Base-by-base conservation (phyloP, 2,797 vertebrate species). In the Esox lucius region DNA sequence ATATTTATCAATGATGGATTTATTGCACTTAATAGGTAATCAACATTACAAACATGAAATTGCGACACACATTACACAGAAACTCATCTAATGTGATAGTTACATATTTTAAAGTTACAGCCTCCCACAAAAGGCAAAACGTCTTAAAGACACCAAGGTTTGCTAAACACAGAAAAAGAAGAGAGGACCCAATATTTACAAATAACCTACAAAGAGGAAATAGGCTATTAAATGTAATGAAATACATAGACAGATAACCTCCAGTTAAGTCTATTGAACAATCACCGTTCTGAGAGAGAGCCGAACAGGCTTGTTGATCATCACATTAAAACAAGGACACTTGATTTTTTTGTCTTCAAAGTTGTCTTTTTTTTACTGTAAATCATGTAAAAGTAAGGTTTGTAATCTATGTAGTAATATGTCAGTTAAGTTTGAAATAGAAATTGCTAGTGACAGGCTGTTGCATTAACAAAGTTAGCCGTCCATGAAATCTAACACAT, bases 11-110 rank as follows among this genome's bases (percentile, higher is more conserved):
- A 84, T 84, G 65, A 78, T 70, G 71, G 70, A 65, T 93, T 93
- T 94, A 94, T 94, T 94, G 92, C 91, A 93, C 90, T 88, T 86
- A 85, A 72, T 33, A 77, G 76, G 85, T 91, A 85, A 87, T 88
- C 80, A 92, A 91, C 89, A 85, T 85, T 86, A 91, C 88, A 93
- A 87, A 92, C 83, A 90, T 83, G 76, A 78, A 81, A 78, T 75
- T 76, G 71, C 78, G 78, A 90, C 72, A 74, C 39, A 51, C 39
- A 73, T 73, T 73, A 87, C 75, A 86, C 73, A 81, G 71, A 80
- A 51, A 81, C 64, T 67, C 73, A 65, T 35, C 65, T 71, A 73
- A 80, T 79, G 75, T 86, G 71, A 78, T 39, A 42, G 81, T 61
- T 78, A 86, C 83, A 81, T 71, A 75, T 12, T 74, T 67, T 78